A percentile compares a stretch with the other conserved stretches of the same genome.
Evolutionary conservation across 2,888 invertebrate species (phyloP).

Genomic region (Cheilosia urbana): DNA sequence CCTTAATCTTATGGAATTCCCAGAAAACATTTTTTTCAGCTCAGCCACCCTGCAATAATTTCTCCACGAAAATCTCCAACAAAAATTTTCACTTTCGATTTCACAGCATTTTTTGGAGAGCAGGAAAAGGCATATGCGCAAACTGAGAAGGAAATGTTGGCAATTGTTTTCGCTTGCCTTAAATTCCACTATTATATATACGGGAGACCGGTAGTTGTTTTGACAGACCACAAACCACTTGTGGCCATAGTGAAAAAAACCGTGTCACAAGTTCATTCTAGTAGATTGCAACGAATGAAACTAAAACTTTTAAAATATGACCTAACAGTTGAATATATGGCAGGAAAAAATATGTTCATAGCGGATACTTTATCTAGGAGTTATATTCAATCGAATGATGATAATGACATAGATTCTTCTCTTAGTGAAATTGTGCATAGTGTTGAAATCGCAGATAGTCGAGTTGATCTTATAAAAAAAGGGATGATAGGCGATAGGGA

Average conservation of each 20-base stretch:
- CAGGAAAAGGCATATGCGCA: too few species aligned
- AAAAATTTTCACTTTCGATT: too few species aligned
- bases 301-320: conserved; percentile 8
- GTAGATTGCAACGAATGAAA: conserved; percentile 20
- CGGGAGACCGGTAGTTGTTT: conserved; percentile 10
- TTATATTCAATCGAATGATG: too few species aligned
- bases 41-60: too few species aligned
- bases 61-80: too few species aligned
- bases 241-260: conserved; percentile 40
- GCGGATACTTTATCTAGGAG: neutral
- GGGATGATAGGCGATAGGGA: conserved; percentile 1
- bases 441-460: conserved; percentile 10
- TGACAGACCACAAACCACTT: conserved; percentile 39
- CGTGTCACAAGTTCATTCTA: conserved; percentile 36
- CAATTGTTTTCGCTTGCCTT: conserved; percentile 16
- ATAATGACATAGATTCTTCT: conserved; percentile 2
- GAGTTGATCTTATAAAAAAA: conserved; percentile 14
- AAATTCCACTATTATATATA: conserved; percentile 30
- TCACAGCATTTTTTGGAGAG: too few species aligned
- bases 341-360: conserved; percentile 6
- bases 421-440: conserved; percentile 18
- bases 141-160: too few species aligned
- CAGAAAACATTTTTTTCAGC: too few species aligned
- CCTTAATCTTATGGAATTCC: too few species aligned
- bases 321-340: neutral